Percentiles rank a stretch among this genome's conserved stretches.
phyloP scores from a whole-genome alignment of 2,888 invertebrate genomes.

The Machimus atricapillus region DNA sequence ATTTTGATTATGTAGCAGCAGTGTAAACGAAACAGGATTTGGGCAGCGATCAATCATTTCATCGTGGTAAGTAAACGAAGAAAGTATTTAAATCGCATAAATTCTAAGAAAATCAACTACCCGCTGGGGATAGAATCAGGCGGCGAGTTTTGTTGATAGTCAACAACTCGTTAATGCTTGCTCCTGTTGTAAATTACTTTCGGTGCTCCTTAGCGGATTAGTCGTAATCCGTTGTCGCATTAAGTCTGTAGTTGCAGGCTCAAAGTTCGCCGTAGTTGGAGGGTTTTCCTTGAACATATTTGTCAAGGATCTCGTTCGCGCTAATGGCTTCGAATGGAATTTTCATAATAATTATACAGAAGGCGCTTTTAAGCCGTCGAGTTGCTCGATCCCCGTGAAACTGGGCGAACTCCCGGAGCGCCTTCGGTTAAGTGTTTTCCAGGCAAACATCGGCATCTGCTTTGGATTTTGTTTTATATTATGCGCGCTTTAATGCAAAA shows the following conservation, averaged over 20 bases:
- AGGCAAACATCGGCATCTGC: not conserved
- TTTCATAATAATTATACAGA: constrained; percentile 8
- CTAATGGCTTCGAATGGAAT: constrained; percentile 8
- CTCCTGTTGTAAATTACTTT: not conserved
- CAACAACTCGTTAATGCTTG: not conserved
- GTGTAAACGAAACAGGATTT: not conserved
- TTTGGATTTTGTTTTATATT: constrained; percentile 2
- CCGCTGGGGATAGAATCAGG: not conserved
- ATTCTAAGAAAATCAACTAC: not conserved
- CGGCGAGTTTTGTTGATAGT: not conserved
- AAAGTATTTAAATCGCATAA: not conserved
- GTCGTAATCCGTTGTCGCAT: not conserved
- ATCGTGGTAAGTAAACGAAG: not conserved
- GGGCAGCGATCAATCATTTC: not conserved
- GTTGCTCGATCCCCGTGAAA: not conserved
- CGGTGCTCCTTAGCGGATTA: not conserved
- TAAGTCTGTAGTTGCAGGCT: not conserved
- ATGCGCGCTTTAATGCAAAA: not conserved
- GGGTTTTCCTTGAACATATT: not conserved
- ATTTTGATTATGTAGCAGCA: not conserved
- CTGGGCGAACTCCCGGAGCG: not conserved
- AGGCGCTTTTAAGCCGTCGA: not conserved
- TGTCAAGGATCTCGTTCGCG: not conserved
- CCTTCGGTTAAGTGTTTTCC: not conserved
- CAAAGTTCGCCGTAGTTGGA: not conserved